A percentile compares a stretch with the other conserved stretches of the same genome.
Conservation (phyloP, 2,888 invertebrate genomes). For the Dryadula phaetusa region DNA sequence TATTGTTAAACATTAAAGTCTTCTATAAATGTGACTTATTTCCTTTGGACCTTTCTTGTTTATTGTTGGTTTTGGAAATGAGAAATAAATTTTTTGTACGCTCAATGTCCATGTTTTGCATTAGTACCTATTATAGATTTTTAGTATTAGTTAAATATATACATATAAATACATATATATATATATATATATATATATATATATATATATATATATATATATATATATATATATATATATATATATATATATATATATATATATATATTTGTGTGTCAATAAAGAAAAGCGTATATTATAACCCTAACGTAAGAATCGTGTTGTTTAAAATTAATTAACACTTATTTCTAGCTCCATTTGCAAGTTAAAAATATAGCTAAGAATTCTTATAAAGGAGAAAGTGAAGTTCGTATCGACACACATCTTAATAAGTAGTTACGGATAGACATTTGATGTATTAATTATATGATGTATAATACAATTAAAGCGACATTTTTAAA, state of each 20-base stretch:
- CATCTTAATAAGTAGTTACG: slow-evolving; percentile 7
- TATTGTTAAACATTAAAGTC: slow-evolving; percentile 22
- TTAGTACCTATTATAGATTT: background rate
- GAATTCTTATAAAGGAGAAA: slow-evolving; percentile 22
- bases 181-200: too few relatives aligned
- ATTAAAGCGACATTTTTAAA: background rate
- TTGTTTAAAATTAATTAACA: slow-evolving; percentile 1
- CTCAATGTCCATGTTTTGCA: background rate
- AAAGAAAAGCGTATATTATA: background rate
- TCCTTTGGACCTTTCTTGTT: slow-evolving; percentile 11
- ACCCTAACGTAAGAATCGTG: background rate
- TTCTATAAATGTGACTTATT: slow-evolving; percentile 18
- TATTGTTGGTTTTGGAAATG: background rate
- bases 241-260: too few relatives aligned
- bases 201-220: too few relatives aligned
- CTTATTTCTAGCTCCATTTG: slow-evolving; percentile 17
- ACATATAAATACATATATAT: too few relatives aligned
- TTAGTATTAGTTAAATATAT: background rate
- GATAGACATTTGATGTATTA: slow-evolving; percentile 11
- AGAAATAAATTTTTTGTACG: background rate
- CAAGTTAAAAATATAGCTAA: slow-evolving; percentile 16
- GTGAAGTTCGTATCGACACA: slow-evolving; percentile 19
- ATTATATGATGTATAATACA: too few relatives aligned
- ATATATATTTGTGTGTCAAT: background rate
- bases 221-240: too few relatives aligned